Conservation (phyloP, 2,797 vertebrate genomes). For the Podarcis lilfordi region DNA sequence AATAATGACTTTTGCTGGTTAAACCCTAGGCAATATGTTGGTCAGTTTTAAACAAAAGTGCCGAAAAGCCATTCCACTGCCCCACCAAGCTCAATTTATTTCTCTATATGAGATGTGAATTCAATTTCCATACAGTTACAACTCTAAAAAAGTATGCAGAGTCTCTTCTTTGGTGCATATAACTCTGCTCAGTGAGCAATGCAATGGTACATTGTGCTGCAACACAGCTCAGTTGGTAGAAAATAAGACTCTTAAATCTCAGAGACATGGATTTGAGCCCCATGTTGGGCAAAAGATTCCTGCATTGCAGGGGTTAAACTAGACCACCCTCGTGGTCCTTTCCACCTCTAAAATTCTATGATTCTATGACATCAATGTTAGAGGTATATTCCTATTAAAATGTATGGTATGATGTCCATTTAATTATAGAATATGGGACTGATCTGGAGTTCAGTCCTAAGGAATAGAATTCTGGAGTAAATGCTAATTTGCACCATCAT, state of each 20-base stretch:
- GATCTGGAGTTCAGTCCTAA: neutral
- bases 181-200: neutral
- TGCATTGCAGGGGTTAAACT: too few species aligned
- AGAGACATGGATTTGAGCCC: too few species aligned
- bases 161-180: neutral
- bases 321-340: too few species aligned
- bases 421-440: neutral
- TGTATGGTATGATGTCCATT: neutral
- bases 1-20: neutral
- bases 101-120: neutral
- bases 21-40: neutral
- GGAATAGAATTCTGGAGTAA: neutral
- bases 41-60: too few species aligned
- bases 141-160: neutral
- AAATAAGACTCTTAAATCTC: too few species aligned
- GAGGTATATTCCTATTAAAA: neutral
- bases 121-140: neutral
- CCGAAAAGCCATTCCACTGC: too few species aligned
- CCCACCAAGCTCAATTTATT: too few species aligned
- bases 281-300: too few species aligned
- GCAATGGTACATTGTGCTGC: neutral
- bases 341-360: too few species aligned
- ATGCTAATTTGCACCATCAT: too few species aligned
- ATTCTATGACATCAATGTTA: neutral
- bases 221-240: too few species aligned